Conservation (phyloP, 1,140 invertebrate species). For the Brachionus asplanchnoidis region DNA sequence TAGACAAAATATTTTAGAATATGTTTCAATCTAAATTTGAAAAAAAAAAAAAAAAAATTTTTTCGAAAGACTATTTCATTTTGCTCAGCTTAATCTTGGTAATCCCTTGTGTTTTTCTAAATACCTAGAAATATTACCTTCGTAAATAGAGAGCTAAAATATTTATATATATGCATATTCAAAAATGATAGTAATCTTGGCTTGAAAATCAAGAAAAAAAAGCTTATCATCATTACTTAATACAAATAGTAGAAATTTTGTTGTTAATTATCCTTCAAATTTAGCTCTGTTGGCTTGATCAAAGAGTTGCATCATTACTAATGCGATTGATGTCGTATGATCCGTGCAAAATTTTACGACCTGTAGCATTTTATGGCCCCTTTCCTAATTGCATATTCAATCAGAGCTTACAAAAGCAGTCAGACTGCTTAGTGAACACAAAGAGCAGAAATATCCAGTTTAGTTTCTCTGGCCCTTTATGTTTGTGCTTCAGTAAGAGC, state of each 20-base stretch:
- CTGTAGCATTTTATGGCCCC: background rate
- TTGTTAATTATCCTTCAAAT: constrained; percentile 27
- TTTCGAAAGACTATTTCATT: background rate
- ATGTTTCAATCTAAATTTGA: background rate
- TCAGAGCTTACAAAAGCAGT: background rate
- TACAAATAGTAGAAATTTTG: background rate
- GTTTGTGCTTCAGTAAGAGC: no score
- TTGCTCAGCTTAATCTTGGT: background rate
- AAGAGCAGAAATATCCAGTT: no score
- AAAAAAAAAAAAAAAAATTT: background rate
- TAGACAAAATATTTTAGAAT: background rate
- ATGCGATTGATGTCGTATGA: background rate
- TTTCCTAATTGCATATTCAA: background rate
- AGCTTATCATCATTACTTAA: constrained; percentile 34
- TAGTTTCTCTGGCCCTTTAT: no score
- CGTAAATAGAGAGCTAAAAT: background rate
- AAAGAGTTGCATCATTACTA: constrained; percentile 16
- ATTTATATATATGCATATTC: background rate
- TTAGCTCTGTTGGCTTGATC: background rate
- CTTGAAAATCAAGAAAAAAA: background rate
- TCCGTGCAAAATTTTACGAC: background rate
- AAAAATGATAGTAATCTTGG: constrained; percentile 7
- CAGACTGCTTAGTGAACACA: no score
- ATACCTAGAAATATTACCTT: constrained; percentile 25
- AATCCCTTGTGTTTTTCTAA: background rate